Evolutionary conservation across 2,797 vertebrate genomes (phyloP), one percentile per base, ranked within the genome.

Genomic region (Graptemys geographica): DNA sequence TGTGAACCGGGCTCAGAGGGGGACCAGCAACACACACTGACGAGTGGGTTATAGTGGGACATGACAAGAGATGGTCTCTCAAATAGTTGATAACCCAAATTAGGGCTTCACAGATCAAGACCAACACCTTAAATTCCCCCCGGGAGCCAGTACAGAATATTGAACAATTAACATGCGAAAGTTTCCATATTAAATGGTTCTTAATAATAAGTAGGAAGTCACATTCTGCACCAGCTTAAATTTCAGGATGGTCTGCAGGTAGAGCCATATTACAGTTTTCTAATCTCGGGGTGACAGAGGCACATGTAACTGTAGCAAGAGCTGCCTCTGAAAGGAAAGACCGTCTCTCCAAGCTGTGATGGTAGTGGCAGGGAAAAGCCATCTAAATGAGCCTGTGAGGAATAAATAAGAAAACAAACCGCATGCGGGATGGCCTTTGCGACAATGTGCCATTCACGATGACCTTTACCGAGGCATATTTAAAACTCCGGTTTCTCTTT

Each of bases 391-490:
- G 76, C 31, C 25, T 86, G 33, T 15, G 19, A 89, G 88, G 94
- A 90, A 91, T 49, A 95, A 96, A 92, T 57, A 88, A 87, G 84
- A 57, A 94, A 93, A 81, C 12, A 65, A 91, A 47, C 47, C 86
- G 81, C 79, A 79, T 3, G 51, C 87, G 51, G 27, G 33, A 6
- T 89, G 91, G 91, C 94, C 93, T 94, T 96, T 91, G 86, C 85
- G 92, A 76, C 83, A 93, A 3, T n/a, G 31, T 90, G 86, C 88
- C 79, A 23, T 94, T 97, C 95, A 87, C 41, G 49, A 86, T 97
- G 96, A 95, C 97, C 94, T 97, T 98, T 96, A 83, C 86, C 15
- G 31, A 94, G 89, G 47, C 49, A 55, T 90, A 86, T 96, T 96
- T 96, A 96, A 97, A 95, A 94, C 84, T 62, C 6, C 51, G 88